A percentile compares a stretch with the other conserved stretches of the same genome.
Evolutionary conservation across 2,888 invertebrate genomes (phyloP).

Genomic region (Thecophora atra): DNA sequence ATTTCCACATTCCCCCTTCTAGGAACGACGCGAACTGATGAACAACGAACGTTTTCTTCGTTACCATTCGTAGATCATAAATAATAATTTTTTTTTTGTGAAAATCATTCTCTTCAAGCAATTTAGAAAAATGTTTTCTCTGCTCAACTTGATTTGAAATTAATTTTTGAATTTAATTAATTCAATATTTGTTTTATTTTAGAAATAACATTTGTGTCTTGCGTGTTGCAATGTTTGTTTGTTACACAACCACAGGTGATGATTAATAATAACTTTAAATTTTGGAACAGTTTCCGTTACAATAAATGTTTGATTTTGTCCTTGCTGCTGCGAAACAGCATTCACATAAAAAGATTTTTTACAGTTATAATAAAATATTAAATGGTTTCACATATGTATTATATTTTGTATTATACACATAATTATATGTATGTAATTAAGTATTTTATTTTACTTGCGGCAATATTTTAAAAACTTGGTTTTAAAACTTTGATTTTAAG

Average conservation of each 20-base stretch:
- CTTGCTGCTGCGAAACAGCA: background rate
- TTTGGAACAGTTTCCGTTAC: constrained; percentile 9
- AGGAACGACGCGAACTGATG: too few species aligned
- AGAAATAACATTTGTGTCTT: constrained; percentile 28
- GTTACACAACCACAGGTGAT: constrained; percentile 32
- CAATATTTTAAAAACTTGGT: constrained; percentile 10
- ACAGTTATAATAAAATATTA: constrained; percentile 24
- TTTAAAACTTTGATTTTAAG: background rate
- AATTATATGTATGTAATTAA: constrained; percentile 5
- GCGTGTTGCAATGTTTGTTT: constrained; percentile 13
- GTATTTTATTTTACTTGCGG: background rate
- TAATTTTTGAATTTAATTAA: background rate
- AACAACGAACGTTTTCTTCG: too few species aligned
- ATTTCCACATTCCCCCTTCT: too few species aligned
- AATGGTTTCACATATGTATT: constrained; percentile 4
- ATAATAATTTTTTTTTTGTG: background rate
- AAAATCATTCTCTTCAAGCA: constrained; percentile 29
- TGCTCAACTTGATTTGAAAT: background rate
- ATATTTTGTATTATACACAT: constrained; percentile 15
- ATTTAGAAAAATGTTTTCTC: constrained; percentile 2
- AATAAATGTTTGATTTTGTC: constrained; percentile 9
- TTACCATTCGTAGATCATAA: too few species aligned
- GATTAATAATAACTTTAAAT: constrained; percentile 28
- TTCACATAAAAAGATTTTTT: constrained; percentile 16
- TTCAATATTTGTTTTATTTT: too few species aligned